Percentiles rank a stretch among this genome's conserved stretches.
Evolutionary conservation across 2,113 vertebrate genomes (phyloP).

Genomic region (Scartelaos histophorus): DNA sequence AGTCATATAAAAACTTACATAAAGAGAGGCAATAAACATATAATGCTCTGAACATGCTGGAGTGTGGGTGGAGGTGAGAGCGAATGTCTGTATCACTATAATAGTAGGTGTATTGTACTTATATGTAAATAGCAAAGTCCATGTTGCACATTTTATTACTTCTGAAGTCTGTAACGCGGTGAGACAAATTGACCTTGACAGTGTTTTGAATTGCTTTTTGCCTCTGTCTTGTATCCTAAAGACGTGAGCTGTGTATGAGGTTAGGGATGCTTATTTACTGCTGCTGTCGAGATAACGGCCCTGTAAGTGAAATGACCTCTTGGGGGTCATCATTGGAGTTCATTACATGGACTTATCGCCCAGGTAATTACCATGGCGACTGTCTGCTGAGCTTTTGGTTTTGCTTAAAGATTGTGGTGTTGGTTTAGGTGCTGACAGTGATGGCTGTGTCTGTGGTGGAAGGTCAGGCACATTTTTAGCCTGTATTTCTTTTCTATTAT

Average conservation of each 20-base stretch:
- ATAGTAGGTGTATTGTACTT: constrained; percentile 2
- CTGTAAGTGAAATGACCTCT: constrained; percentile 45
- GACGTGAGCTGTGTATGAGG: constrained; percentile 3
- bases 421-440: constrained; percentile 31
- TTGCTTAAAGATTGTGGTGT: constrained; percentile 2
- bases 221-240: background rate
- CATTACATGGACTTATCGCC: constrained; percentile 20
- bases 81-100: background rate
- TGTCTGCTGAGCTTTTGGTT: constrained; percentile 1
- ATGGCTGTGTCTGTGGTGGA: constrained; percentile 18
- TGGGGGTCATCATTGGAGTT: constrained; percentile 39
- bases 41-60: constrained; percentile 1
- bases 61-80: constrained; percentile 4
- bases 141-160: background rate
- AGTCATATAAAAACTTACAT: background rate
- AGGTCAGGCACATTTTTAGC: constrained; percentile 19
- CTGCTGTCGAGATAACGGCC: constrained; percentile 36
- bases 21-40: background rate
- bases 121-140: background rate
- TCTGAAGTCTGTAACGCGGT: background rate
- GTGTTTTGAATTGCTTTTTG: constrained; percentile 7
- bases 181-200: background rate
- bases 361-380: constrained; percentile 21
- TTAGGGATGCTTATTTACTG: constrained; percentile 19
- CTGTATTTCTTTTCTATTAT: constrained; percentile 1